Base-by-base conservation (phyloP, 2,888 invertebrate species). In the Catocala sponsa region DNA sequence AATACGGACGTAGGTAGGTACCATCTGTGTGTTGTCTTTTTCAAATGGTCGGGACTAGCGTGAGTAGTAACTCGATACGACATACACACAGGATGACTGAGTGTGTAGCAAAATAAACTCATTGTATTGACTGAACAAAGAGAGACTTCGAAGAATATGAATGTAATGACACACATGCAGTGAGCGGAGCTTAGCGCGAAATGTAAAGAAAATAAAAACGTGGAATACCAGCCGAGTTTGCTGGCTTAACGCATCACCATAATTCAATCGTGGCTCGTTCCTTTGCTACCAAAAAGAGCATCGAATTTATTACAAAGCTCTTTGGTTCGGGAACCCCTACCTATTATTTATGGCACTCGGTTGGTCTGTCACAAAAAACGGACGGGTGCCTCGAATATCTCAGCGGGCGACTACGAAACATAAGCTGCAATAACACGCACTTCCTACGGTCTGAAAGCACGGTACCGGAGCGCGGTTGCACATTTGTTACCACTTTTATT, bases 361-460 rank as follows among this genome's bases (percentile, higher is more conserved):
- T 94, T 91, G 91, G 92, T 91, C 92, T 93, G 92, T 93, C 92
- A 93, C 91, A 94, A 94, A 94, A 94, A 94, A 94, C 85, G 89
- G 91, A 90, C 94, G 93, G 91, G 90, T 93, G 92, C 91, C 81
- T 88, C 91, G 90, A 90, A 91, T 90, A 89, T 90, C 94, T 91
- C 94, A 94, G 94, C 94, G 88, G 94, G 94, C 92, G 91, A 87
- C 90, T 88, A 83, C 86, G 85, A 90, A 91, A 88, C 90, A 84
- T 93, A 93, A 94, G 94, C 94, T 94, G 94, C 92, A 93, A 94
- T 88, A 94, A 94, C 93, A 94, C 89, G 90, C 91, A 92, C 92
- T 94, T 94, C 94, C 94, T 94, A 83, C 79, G 79, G 61, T 68
- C 69, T 85, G 83, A 84, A 84, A 86, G 87, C 83, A 87, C 83